Conservation (phyloP, 2,113 vertebrate genomes). For the Ciconia maguari region DNA sequence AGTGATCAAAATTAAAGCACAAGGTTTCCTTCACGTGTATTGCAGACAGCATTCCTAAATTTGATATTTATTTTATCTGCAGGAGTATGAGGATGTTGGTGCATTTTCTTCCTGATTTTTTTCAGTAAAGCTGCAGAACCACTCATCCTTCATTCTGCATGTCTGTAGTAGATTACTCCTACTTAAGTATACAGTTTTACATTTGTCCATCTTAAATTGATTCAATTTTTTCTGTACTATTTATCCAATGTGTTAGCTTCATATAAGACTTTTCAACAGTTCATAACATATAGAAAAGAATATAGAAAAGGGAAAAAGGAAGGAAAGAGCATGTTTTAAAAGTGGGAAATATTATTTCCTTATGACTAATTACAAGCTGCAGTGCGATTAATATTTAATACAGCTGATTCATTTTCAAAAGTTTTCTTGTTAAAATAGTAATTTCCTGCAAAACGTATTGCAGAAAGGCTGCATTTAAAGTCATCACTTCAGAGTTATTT, state of each 20-base stretch:
- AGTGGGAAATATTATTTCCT: background rate
- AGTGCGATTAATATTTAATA: background rate
- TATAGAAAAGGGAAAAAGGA: background rate
- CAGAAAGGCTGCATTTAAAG: background rate
- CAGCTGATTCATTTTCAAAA: background rate
- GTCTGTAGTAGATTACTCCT: background rate
- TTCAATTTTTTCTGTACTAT: background rate
- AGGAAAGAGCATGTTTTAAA: background rate
- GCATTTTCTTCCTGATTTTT: background rate
- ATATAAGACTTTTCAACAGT: background rate
- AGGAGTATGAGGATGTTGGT: background rate
- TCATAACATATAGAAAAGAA: background rate
- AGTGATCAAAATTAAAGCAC: background rate
- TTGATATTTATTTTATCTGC: background rate
- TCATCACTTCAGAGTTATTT: background rate
- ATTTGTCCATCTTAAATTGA: background rate
- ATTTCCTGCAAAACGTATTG: background rate
- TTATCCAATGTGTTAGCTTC: background rate
- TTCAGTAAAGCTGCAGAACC: background rate
- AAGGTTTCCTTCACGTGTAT: background rate
- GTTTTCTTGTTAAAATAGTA: background rate
- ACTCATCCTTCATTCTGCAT: background rate
- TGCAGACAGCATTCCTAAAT: background rate
- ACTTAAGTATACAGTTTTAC: background rate
- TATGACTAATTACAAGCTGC: background rate